phyloP scores from a whole-genome alignment of 2,113 vertebrate species.

The Dolichallabes microphthalmus region DNA sequence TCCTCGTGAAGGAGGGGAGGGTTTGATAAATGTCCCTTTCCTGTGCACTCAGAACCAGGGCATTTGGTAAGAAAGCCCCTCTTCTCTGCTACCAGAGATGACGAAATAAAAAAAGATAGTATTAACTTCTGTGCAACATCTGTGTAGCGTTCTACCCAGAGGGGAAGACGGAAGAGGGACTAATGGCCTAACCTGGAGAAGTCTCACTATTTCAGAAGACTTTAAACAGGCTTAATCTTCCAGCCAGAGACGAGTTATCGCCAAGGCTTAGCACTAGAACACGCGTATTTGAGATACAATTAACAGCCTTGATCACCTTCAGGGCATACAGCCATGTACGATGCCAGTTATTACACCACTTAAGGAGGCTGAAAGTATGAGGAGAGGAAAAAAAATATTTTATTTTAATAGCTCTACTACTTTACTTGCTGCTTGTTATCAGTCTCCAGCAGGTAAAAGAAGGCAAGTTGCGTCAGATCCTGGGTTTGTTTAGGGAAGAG shows the following conservation, averaged over 20 bases:
- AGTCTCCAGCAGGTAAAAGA: slow-evolving; percentile 11
- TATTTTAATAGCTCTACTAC: slow-evolving; percentile 14
- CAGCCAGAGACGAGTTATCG: background rate
- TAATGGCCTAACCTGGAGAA: background rate
- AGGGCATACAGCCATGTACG: slow-evolving; percentile 14
- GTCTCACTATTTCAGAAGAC: background rate
- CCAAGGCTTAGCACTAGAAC: slow-evolving; percentile 5
- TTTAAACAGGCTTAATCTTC: background rate
- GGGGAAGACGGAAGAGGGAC: background rate
- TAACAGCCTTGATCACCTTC: slow-evolving; percentile 29
- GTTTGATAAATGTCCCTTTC: slow-evolving; percentile 41
- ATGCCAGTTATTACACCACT: slow-evolving; percentile 18
- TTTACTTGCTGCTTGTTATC: slow-evolving; percentile 16
- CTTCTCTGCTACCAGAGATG: slow-evolving; percentile 8
- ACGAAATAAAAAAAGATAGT: slow-evolving; percentile 49
- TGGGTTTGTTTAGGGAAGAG: background rate
- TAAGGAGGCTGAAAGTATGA: background rate
- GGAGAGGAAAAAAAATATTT: slow-evolving; percentile 9
- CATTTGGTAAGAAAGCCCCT: slow-evolving; percentile 27
- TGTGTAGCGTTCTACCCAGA: slow-evolving; percentile 32
- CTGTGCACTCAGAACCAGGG: slow-evolving; percentile 21
- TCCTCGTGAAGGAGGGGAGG: slow-evolving; percentile 7
- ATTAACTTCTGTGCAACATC: slow-evolving; percentile 42
- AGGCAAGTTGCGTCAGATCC: background rate
- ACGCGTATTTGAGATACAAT: slow-evolving; percentile 26